These are phyloP conservation scores for Sciurus vulgaris DNA, from an alignment of 2,797 vertebrate species.

Conservation along the genomic window DNA sequence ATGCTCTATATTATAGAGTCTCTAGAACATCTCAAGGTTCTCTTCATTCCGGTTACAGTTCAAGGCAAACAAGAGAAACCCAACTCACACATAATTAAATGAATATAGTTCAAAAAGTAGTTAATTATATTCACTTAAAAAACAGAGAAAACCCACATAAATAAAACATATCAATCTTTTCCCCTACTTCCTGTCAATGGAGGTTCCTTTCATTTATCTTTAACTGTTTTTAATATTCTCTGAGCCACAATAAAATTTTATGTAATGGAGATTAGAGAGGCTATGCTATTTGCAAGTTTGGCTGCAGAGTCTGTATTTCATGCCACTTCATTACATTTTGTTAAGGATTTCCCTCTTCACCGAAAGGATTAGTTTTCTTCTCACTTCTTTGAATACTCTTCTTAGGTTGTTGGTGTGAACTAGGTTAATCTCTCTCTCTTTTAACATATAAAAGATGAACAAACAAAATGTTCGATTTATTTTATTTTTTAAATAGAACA, in stretches of 20 bases:
- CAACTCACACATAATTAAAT: constrained; percentile 67
- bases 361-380: constrained; percentile 77
- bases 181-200: constrained; percentile 57
- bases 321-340: constrained; percentile 75
- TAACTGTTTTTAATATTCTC: constrained; percentile 79
- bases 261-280: constrained; percentile 78
- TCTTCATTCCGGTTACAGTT: constrained; percentile 43
- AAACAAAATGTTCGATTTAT: constrained; percentile 77
- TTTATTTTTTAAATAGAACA: constrained; percentile 84
- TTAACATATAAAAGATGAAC: constrained; percentile 80
- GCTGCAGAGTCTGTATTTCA: constrained; percentile 67
- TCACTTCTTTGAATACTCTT: constrained; percentile 76
- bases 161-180: constrained; percentile 66
- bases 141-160: constrained; percentile 59
- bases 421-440: constrained; percentile 76
- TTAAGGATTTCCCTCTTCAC: constrained; percentile 79
- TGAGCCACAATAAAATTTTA: constrained; percentile 77
- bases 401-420: constrained; percentile 76
- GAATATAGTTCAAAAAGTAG: constrained; percentile 62
- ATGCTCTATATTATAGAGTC: background rate
- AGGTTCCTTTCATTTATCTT: constrained; percentile 65
- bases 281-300: constrained; percentile 62
- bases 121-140: constrained; percentile 69
- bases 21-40: background rate
- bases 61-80: constrained; percentile 52